phyloP scores from a whole-genome alignment of 2,888 invertebrate genomes.

The Bombylius discolor region DNA sequence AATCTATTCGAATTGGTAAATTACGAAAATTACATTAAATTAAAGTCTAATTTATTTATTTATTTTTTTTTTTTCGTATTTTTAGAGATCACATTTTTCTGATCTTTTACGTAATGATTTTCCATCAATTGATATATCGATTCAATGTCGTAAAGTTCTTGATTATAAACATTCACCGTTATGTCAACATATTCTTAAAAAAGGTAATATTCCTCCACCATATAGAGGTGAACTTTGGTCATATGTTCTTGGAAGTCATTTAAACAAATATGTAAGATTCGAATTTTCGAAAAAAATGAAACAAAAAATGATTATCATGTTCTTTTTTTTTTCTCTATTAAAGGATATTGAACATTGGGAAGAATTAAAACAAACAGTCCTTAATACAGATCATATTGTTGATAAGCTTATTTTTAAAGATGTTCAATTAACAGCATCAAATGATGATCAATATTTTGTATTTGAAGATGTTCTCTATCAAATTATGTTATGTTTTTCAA shows the following conservation, averaged over 20 bases:
- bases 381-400: slow-evolving; percentile 82
- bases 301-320: neutral
- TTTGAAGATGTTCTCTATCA: slow-evolving; percentile 93
- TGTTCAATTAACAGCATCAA: slow-evolving; percentile 88
- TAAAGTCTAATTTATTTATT: neutral
- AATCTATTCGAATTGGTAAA: slow-evolving; percentile 70
- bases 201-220: slow-evolving; percentile 36
- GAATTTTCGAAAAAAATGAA: neutral
- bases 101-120: slow-evolving; percentile 28
- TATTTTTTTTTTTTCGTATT: neutral
- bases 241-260: slow-evolving; percentile 68
- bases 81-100: slow-evolving; percentile 26
- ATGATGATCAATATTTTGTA: slow-evolving; percentile 96
- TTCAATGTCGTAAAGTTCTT: slow-evolving; percentile 65
- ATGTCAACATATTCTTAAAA: slow-evolving; percentile 79
- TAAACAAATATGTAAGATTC: slow-evolving; percentile 47
- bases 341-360: slow-evolving; percentile 66
- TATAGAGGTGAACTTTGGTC: slow-evolving; percentile 76
- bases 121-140: slow-evolving; percentile 43
- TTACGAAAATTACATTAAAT: slow-evolving; percentile 3
- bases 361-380: slow-evolving; percentile 64
- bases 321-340: slow-evolving; percentile 18
- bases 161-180: slow-evolving; percentile 71
- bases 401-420: slow-evolving; percentile 93
- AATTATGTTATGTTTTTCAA: slow-evolving; percentile 82